Evolutionary conservation across 1,140 invertebrate species (phyloP).

Genomic region (Aphaenogaster ashmeadi): DNA sequence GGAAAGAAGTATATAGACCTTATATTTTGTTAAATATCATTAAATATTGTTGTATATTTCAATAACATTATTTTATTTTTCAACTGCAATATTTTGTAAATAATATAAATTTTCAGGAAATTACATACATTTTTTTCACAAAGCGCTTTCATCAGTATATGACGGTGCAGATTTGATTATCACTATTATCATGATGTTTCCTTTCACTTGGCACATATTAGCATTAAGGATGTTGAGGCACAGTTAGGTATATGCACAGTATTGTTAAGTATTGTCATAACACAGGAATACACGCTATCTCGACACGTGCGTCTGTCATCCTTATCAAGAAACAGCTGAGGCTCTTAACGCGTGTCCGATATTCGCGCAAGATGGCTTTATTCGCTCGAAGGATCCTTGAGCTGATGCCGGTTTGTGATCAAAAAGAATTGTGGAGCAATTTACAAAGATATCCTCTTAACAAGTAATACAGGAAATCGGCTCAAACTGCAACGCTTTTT

Average conservation of each 20-base stretch:
- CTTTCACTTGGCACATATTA: not conserved
- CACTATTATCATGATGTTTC: not conserved
- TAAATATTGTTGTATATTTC: not conserved
- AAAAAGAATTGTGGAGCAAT: conserved; percentile 33
- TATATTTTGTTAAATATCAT: not conserved
- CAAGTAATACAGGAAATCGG: not conserved
- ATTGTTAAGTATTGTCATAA: conserved; percentile 17
- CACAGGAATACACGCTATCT: conserved; percentile 14
- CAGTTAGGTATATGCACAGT: not conserved
- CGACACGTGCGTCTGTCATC: conserved; percentile 2
- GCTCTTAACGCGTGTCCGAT: conserved; percentile 6
- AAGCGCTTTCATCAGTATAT: not conserved
- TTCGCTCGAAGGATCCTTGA: not conserved
- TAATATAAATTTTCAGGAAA: not conserved
- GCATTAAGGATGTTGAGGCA: not conserved
- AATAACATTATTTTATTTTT: not conserved
- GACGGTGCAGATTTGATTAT: not conserved
- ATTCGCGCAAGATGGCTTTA: conserved; percentile 14
- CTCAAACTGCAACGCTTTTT: not conserved
- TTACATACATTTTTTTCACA: not conserved
- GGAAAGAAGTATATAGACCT: not conserved
- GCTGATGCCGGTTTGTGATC: not conserved
- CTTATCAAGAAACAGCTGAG: conserved; percentile 35
- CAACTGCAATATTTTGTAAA: not conserved
- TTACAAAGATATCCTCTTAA: not conserved